Evolutionary conservation across 2,888 invertebrate genomes (phyloP).

Genomic region (Creontiades dilutus): DNA sequence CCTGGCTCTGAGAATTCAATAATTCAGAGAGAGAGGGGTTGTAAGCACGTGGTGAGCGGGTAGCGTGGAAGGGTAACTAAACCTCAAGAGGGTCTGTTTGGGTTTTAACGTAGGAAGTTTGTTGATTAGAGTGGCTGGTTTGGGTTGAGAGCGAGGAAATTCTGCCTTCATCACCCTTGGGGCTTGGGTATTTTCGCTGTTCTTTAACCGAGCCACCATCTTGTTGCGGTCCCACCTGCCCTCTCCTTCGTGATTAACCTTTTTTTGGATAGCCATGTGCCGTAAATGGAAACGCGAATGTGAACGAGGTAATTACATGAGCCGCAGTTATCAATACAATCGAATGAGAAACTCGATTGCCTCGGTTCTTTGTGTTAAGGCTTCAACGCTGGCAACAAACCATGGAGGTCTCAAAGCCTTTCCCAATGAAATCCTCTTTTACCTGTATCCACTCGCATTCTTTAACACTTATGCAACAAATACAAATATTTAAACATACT

Average conservation of each 20-base stretch:
- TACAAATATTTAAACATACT: too few species aligned
- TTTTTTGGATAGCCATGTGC: neutral
- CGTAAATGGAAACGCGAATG: neutral
- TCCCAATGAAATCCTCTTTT: too few species aligned
- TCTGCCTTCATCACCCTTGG: constrained; percentile 1
- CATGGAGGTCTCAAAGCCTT: too few species aligned
- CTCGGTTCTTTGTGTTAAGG: too few species aligned
- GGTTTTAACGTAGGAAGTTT: constrained; percentile 39
- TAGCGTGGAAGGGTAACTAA: neutral
- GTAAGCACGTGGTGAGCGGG: neutral
- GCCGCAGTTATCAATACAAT: too few species aligned
- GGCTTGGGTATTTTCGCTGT: neutral
- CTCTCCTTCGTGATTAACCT: neutral
- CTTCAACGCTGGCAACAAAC: too few species aligned
- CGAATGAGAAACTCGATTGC: too few species aligned
- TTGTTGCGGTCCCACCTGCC: neutral
- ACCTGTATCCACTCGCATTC: too few species aligned
- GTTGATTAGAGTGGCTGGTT: constrained; percentile 32
- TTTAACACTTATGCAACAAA: too few species aligned
- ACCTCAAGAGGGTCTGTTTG: constrained; percentile 14
- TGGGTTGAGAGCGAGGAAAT: neutral
- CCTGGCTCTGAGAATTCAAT: neutral
- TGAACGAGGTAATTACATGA: too few species aligned
- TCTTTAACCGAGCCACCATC: neutral
- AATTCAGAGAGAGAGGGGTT: neutral